A percentile compares a stretch with the other conserved stretches of the same genome.
Evolutionary conservation across 2,888 invertebrate genomes (phyloP).

Genomic region (Idaea aversata): DNA sequence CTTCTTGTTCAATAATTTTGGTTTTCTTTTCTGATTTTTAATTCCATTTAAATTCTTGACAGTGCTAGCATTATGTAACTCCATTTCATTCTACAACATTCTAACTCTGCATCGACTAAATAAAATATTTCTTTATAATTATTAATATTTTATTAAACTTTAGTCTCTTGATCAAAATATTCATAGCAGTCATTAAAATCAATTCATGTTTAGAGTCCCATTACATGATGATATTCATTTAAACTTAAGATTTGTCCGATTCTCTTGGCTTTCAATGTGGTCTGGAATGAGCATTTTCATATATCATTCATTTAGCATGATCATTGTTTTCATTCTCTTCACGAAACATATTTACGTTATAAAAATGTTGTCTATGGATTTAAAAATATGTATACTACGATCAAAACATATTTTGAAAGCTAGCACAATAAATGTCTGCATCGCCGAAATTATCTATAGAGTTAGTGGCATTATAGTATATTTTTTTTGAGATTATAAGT

Average conservation of each 20-base stretch:
- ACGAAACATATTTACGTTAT: background rate
- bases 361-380: background rate
- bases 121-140: background rate
- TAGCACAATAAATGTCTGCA: too few relatives aligned
- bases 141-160: background rate
- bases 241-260: background rate
- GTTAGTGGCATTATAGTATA: background rate
- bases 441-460: background rate
- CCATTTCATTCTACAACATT: constrained; percentile 37
- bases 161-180: background rate
- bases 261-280: constrained; percentile 58
- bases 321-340: constrained; percentile 25
- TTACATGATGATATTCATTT: too few relatives aligned
- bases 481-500: too few relatives aligned
- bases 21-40: background rate
- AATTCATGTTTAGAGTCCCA: too few relatives aligned
- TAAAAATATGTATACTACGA: too few relatives aligned
- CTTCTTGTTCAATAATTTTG: background rate
- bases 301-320: constrained; percentile 42
- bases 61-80: constrained; percentile 15
- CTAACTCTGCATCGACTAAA: constrained; percentile 22
- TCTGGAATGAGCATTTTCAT: constrained; percentile 38
- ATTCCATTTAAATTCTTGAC: constrained; percentile 2
- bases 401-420: too few relatives aligned
- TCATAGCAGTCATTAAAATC: too few relatives aligned